These are phyloP conservation scores for Pseudomyrmex concolor DNA, from an alignment of 1,140 invertebrate species.

Conservation along the genomic window DNA sequence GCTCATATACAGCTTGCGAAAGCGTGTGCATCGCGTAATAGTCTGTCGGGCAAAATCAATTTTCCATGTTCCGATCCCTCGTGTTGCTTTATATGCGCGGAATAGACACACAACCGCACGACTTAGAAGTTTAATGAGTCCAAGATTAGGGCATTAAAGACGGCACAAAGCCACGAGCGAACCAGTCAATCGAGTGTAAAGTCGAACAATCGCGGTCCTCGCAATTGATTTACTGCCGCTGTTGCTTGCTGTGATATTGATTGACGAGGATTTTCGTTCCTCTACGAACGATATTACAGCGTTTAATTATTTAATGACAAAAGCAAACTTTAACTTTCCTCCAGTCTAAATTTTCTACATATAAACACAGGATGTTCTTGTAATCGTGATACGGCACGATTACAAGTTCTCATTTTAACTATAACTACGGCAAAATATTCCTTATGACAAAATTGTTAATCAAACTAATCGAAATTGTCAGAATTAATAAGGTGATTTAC, in stretches of 20 bases:
- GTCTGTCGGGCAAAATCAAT: constrained; percentile 11
- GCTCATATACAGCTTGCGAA: background rate
- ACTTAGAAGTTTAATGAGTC: constrained; percentile 39
- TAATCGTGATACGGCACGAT: too few species aligned
- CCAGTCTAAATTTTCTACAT: too few species aligned
- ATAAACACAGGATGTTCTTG: too few species aligned
- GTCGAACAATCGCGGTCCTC: constrained; percentile 28
- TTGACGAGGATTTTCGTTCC: constrained; percentile 41
- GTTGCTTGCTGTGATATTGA: constrained; percentile 31
- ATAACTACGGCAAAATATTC: too few species aligned
- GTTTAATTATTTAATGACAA: constrained; percentile 37
- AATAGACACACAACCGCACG: background rate
- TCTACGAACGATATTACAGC: constrained; percentile 3
- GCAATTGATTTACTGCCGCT: constrained; percentile 32
- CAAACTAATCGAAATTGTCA: too few species aligned
- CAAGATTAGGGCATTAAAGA: constrained; percentile 46
- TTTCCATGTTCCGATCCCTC: constrained; percentile 2
- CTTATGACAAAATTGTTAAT: too few species aligned
- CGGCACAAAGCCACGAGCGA: constrained; percentile 20
- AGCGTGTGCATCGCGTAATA: constrained; percentile 21
- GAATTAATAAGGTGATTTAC: too few species aligned
- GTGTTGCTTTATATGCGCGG: background rate
- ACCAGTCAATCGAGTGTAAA: constrained; percentile 48
- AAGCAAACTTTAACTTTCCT: background rate
- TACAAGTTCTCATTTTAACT: too few species aligned